Evolutionary conservation across 1,140 invertebrate genomes (phyloP), one percentile per base, ranked within the genome.

Genomic region (Thaumetopoea pityocampa): DNA sequence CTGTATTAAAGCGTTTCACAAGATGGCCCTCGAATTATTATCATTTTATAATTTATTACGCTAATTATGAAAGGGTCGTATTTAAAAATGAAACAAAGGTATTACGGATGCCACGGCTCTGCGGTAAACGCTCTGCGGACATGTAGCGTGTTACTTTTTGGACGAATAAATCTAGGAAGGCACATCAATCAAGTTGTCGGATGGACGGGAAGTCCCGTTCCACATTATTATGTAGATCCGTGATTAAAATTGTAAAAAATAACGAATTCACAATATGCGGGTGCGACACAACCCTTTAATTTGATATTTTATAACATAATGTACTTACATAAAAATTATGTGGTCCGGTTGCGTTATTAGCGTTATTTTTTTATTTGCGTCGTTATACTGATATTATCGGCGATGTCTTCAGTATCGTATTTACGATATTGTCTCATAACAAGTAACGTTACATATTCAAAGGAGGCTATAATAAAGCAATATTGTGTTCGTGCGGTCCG

Each of bases 41-140:
- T 81, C 80, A 77, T 84, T 84, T 84, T 79, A 77, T 77, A 79
- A 84, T 84, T 80, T 84, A 84, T 84, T 79, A 82, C 76, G 68
- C 76, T 84, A 84, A 84, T 84, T 84, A 82, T 73, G 61, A 72
- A 70, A 71, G 64, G 67, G 40, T 60, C 61, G 61, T 69, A 70
- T 84, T 68, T 73, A 68, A 82, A 84, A 78, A 79, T 70, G 52
- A 79, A 79, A 77, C 67, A 78, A 72, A 72, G 55, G 67, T 67
- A 60, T 58, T 62, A 71, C 53, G 43, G 52, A 44, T 63, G 60
- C 57, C 68, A 60, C 66, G 67, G 70, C 63, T 61, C 55, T 57
- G 36, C 57, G 59, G 61, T 56, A 59, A 67, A 74, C 64, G 67
- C 67, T 69, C 65, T 64, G 73, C 62, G 70, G 71, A 81, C 70